Evolutionary conservation across 2,797 vertebrate species (phyloP).

Genomic region (Echiichthys vipera): DNA sequence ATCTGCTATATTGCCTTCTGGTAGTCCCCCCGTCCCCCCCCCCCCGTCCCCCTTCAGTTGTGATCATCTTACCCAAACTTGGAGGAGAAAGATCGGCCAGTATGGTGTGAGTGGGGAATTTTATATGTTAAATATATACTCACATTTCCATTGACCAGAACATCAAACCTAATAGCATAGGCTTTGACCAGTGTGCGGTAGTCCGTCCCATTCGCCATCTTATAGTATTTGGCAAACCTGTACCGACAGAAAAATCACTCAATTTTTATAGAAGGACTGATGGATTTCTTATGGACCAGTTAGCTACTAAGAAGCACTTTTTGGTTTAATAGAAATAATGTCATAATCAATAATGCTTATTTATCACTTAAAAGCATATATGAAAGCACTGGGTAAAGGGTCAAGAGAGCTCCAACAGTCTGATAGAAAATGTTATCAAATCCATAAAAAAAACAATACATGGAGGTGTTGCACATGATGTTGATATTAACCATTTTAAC

Average conservation of each 20-base stretch:
- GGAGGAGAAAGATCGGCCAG: too few relatives aligned
- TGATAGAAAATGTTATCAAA: neutral
- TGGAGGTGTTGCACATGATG: neutral
- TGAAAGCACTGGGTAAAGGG: neutral
- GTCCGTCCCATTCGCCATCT: slow-evolving; percentile 90
- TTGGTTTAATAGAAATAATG: neutral
- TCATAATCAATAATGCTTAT: neutral
- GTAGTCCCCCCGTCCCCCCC: too few relatives aligned
- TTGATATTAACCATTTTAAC: neutral
- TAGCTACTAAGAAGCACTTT: neutral
- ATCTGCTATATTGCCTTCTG: too few relatives aligned
- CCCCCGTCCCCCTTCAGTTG: too few relatives aligned
- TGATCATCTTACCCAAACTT: too few relatives aligned
- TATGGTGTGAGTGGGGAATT: too few relatives aligned
- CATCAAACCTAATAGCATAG: slow-evolving; percentile 93
- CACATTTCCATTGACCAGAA: slow-evolving; percentile 94
- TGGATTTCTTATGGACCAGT: neutral
- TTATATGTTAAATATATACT: slow-evolving; percentile 71
- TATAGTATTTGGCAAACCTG: slow-evolving; percentile 93
- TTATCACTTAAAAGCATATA: neutral
- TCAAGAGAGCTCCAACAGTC: neutral
- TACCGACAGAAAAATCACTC: slow-evolving; percentile 16
- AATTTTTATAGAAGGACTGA: neutral
- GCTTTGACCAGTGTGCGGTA: slow-evolving; percentile 94
- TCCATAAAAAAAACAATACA: neutral